phyloP scores from a whole-genome alignment of 2,888 invertebrate species.

The Ethmia dodecea region DNA sequence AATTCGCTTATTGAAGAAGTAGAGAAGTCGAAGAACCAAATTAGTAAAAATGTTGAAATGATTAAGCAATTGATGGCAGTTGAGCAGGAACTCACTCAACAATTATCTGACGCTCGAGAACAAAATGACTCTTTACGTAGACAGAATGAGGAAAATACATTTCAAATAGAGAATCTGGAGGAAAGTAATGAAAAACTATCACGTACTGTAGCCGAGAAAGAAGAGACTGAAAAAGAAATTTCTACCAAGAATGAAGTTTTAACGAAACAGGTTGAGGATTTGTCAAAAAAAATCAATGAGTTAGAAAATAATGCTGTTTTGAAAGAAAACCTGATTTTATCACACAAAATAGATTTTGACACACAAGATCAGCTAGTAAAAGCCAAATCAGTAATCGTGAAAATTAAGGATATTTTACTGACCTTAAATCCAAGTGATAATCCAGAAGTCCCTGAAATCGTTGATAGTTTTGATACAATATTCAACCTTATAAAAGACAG shows the following conservation, averaged over 20 bases:
- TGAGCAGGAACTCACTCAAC: slow-evolving; percentile 30
- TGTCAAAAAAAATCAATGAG: slow-evolving; percentile 23
- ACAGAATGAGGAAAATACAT: slow-evolving; percentile 22
- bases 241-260: slow-evolving; percentile 25
- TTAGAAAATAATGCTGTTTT: slow-evolving; percentile 30
- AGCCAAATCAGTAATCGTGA: slow-evolving; percentile 31
- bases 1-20: slow-evolving; percentile 27
- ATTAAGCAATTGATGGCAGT: slow-evolving; percentile 35
- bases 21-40: slow-evolving; percentile 26
- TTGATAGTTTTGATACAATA: slow-evolving; percentile 33
- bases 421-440: slow-evolving; percentile 36
- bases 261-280: slow-evolving; percentile 23
- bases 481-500: slow-evolving; percentile 31
- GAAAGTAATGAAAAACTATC: slow-evolving; percentile 28
- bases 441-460: slow-evolving; percentile 32
- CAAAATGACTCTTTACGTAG: slow-evolving; percentile 26
- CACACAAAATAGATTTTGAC: slow-evolving; percentile 26
- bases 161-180: slow-evolving; percentile 26
- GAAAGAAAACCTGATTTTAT: slow-evolving; percentile 33
- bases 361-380: slow-evolving; percentile 30
- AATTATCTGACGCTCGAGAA: slow-evolving; percentile 26
- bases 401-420: slow-evolving; percentile 32
- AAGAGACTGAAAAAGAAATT: slow-evolving; percentile 21
- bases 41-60: slow-evolving; percentile 28
- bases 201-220: slow-evolving; percentile 20